Base-by-base conservation (phyloP, 2,888 invertebrate genomes). In the Eumacrocentrus americanus region DNA sequence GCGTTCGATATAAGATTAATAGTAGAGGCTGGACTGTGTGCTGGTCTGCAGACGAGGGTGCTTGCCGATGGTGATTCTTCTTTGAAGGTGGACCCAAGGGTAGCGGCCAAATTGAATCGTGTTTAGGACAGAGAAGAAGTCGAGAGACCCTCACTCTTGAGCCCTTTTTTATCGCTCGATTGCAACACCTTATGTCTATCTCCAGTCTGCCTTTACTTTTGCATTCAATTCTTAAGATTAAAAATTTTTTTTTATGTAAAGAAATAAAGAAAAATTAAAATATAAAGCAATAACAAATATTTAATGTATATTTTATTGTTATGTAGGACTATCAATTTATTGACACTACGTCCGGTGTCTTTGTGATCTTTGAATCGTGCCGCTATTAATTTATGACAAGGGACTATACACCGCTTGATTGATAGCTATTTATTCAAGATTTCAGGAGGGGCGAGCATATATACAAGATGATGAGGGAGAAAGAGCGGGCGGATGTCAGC, bases 1-100 rank as follows among this genome's bases (percentile, higher is more conserved):
- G 71, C 78, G 78, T 72, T 74, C 79, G 79, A 80, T 80, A 79
- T 78, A 80, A 80, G 80, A 81, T 81, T 81, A 80, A 81, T 80
- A 79, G 80, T 73, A 68, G 72, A 75, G 70, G 73, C 68, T 72
- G 70, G 68, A 69, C 58, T 48, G 23, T 23, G 23, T 23, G 46
- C 59, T 56, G 62, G 57, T 62, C 57, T 50, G 58, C 61, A 61
- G 67, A 65, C 61, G 60, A 72, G 74, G 74, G 72, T 71, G 71
- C 67, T 67, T 67, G 68, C 65, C 71, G 70, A 74, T 74, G 77
- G 77, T 74, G 79, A 78, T 78, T 78, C 77, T 74, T 77, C 79
- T 80, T 80, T 79, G 79, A 80, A 79, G 78, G 75, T 77, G 74
- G 76, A 77, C 76, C 70, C 73, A 72, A 72, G 75, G 75, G 72